phyloP scores from a whole-genome alignment of 2,113 vertebrate species.

The Coregonus clupeaformis region DNA sequence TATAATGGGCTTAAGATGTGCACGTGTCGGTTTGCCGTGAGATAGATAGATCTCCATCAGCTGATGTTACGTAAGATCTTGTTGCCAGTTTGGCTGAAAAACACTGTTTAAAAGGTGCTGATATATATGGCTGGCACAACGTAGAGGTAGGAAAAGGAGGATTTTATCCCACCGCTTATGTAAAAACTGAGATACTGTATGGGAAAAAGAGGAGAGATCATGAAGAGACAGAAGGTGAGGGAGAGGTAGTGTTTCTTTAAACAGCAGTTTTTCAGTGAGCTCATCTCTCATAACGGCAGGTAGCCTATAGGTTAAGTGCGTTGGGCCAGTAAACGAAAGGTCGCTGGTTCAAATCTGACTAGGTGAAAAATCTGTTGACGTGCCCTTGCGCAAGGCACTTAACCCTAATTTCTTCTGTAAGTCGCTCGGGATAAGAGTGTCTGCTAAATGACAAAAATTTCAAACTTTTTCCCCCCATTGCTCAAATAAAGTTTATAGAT shows the following conservation, averaged over 20 bases:
- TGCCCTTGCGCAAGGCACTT: no score
- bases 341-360: no score
- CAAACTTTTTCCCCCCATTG: no score
- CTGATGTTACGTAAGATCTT: slow-evolving; percentile 68
- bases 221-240: neutral
- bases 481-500: no score
- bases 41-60: slow-evolving; percentile 42
- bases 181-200: slow-evolving; percentile 45
- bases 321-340: no score
- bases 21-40: neutral
- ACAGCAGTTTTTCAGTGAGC: no score
- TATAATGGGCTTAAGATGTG: neutral
- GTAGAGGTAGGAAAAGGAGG: slow-evolving; percentile 35
- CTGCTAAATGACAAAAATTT: no score
- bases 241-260: no score
- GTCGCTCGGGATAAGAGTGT: no score
- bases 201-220: slow-evolving; percentile 15
- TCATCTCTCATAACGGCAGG: neutral
- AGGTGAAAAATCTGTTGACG: no score
- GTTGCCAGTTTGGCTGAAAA: slow-evolving; percentile 47
- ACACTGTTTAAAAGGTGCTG: slow-evolving; percentile 48
- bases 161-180: slow-evolving; percentile 61
- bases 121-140: slow-evolving; percentile 55
- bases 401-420: no score
- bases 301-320: no score